phyloP scores from a whole-genome alignment of 2,113 vertebrate species.

The Pelusios castaneus region DNA sequence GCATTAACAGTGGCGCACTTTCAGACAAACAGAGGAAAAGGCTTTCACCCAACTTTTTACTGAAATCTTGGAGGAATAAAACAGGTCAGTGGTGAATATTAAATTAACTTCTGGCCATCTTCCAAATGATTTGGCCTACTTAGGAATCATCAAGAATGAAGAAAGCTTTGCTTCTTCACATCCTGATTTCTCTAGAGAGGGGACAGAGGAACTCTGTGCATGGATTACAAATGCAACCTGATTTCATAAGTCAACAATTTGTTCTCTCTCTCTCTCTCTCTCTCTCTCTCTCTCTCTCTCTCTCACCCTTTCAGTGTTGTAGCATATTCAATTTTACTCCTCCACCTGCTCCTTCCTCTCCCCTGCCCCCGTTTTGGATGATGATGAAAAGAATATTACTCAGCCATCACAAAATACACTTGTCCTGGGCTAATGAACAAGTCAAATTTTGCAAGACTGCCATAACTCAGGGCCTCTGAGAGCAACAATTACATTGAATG shows the following conservation, averaged over 20 bases:
- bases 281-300: not conserved
- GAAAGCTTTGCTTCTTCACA: constrained; percentile 72
- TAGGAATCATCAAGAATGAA: constrained; percentile 75
- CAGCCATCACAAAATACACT: rapidly evolving
- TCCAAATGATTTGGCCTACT: constrained; percentile 82
- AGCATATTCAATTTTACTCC: not conserved
- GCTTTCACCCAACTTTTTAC: constrained; percentile 77
- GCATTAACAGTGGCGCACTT: constrained; percentile 49
- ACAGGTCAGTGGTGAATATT: constrained; percentile 80
- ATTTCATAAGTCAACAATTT: constrained; percentile 63
- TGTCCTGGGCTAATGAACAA: not conserved
- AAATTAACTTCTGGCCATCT: constrained; percentile 77
- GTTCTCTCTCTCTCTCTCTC: no score
- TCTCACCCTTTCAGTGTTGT: not conserved
- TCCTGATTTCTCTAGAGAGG: constrained; percentile 73
- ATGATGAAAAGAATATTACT: not conserved
- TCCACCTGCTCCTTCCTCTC: no score
- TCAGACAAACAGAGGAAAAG: constrained; percentile 71
- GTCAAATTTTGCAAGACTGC: not conserved
- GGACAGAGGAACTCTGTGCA: constrained; percentile 44
- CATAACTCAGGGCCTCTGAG: not conserved
- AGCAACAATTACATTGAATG: not conserved
- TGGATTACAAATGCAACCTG: constrained; percentile 53
- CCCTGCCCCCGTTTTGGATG: no score
- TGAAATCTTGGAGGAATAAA: constrained; percentile 78